These are phyloP conservation scores for Bradypus variegatus DNA, from an alignment of 2,797 vertebrate species.

Conservation along the genomic window DNA sequence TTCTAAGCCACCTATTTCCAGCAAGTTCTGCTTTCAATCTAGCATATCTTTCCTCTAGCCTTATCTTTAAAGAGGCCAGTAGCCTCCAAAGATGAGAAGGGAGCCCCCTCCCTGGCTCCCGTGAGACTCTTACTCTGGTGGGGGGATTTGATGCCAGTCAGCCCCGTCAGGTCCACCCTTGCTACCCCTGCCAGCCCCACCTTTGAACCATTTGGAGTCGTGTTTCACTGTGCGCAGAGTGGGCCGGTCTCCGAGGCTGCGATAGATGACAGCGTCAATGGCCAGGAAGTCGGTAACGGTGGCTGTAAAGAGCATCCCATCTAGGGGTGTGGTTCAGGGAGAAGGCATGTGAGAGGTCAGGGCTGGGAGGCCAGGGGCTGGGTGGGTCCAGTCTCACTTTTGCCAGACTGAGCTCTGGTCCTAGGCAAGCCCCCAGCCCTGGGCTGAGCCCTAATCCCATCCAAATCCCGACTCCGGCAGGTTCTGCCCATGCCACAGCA, in stretches of 20 bases:
- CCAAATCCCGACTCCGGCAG: neutral
- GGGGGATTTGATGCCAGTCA: neutral
- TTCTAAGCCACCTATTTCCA: neutral
- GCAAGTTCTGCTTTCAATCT: neutral
- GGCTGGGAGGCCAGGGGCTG: no score
- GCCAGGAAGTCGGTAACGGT: slow-evolving; percentile 96
- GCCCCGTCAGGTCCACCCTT: no score
- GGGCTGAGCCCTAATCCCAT: neutral
- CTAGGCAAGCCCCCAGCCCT: neutral
- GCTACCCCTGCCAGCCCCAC: slow-evolving; percentile 67
- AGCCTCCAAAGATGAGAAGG: neutral
- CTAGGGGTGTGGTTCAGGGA: slow-evolving; percentile 66
- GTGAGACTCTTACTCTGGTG: slow-evolving; percentile 9
- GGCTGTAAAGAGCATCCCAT: slow-evolving; percentile 93
- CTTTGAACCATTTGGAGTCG: slow-evolving; percentile 98
- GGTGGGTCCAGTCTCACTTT: neutral
- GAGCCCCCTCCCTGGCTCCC: no score
- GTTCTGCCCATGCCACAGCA: neutral
- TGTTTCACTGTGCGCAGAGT: slow-evolving; percentile 94
- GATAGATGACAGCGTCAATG: slow-evolving; percentile 96
- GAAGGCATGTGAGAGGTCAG: neutral
- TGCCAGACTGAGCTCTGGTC: neutral
- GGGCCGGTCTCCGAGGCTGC: slow-evolving; percentile 89
- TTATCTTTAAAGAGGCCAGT: neutral
- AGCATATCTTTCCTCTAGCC: neutral